phyloP scores from a whole-genome alignment of 1,140 invertebrate genomes.

The Musca vetustissima region DNA sequence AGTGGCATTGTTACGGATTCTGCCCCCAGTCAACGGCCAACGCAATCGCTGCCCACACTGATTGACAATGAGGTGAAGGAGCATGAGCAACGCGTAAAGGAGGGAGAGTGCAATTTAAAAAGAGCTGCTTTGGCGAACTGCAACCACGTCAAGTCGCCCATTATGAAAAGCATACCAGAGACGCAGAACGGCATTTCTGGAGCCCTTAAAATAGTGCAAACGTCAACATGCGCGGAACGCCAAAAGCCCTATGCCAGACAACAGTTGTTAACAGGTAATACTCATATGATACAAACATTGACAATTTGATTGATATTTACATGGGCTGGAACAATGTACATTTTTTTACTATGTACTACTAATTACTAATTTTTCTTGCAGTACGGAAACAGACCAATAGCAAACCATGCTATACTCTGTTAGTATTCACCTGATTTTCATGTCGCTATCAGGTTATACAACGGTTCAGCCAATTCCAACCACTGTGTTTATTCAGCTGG shows the following conservation, averaged over 20 bases:
- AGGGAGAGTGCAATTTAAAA: neutral
- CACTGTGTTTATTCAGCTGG: too few relatives aligned
- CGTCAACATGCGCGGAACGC: neutral
- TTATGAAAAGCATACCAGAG: neutral
- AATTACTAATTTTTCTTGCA: too few relatives aligned
- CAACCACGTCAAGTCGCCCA: neutral
- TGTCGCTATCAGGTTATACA: too few relatives aligned
- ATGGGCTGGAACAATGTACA: too few relatives aligned
- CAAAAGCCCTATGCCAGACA: constrained; percentile 14
- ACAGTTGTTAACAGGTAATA: constrained; percentile 10
- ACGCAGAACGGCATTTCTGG: neutral
- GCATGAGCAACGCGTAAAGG: neutral
- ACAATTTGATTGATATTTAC: too few relatives aligned
- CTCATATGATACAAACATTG: neutral
- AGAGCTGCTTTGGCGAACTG: neutral
- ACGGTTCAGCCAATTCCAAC: too few relatives aligned
- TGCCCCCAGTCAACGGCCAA: neutral
- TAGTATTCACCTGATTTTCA: too few relatives aligned
- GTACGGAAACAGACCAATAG: too few relatives aligned
- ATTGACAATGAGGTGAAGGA: neutral
- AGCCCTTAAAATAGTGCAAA: too few relatives aligned
- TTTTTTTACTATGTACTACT: too few relatives aligned
- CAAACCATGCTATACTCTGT: too few relatives aligned
- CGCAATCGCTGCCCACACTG: neutral
- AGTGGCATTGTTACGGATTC: neutral